phyloP scores from a whole-genome alignment of 2,113 vertebrate species.

The Misgurnus mizolepis region DNA sequence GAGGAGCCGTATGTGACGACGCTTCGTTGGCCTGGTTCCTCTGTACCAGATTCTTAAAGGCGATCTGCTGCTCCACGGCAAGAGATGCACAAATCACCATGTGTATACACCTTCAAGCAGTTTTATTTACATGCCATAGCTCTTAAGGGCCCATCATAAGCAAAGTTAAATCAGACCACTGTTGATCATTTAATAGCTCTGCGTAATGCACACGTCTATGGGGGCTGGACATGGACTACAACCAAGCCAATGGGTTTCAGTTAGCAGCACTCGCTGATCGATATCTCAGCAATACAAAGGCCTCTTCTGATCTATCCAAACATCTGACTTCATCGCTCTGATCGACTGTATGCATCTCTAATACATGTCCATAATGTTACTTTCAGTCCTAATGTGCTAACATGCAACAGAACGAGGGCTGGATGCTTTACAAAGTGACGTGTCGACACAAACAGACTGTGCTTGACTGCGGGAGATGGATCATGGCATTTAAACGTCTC shows the following conservation, averaged over 20 bases:
- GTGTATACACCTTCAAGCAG: not conserved
- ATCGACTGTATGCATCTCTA: not conserved
- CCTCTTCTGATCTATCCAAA: not conserved
- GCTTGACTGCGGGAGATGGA: not conserved
- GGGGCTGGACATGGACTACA: not conserved
- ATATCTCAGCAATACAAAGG: conserved; percentile 1
- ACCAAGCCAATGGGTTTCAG: not conserved
- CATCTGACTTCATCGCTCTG: not conserved
- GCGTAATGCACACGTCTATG: not conserved
- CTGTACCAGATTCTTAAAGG: conserved; percentile 88
- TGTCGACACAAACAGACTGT: not conserved
- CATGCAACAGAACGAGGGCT: not conserved
- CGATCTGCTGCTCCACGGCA: conserved; percentile 78
- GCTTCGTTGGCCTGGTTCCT: conserved; percentile 83
- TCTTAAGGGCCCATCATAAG: not conserved
- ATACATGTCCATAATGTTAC: not conserved
- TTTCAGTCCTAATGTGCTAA: not conserved
- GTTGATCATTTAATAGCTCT: not conserved
- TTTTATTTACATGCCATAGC: not conserved
- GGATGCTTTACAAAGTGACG: not conserved
- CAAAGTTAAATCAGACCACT: not conserved
- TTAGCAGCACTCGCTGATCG: conserved; percentile 8
- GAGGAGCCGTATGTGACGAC: conserved; percentile 76
- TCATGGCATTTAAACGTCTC: not conserved
- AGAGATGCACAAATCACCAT: conserved; percentile 39